Percentiles rank a stretch among this genome's conserved stretches.
Evolutionary conservation across 2,888 invertebrate species (phyloP).

Genomic region (Chirona hameri): DNA sequence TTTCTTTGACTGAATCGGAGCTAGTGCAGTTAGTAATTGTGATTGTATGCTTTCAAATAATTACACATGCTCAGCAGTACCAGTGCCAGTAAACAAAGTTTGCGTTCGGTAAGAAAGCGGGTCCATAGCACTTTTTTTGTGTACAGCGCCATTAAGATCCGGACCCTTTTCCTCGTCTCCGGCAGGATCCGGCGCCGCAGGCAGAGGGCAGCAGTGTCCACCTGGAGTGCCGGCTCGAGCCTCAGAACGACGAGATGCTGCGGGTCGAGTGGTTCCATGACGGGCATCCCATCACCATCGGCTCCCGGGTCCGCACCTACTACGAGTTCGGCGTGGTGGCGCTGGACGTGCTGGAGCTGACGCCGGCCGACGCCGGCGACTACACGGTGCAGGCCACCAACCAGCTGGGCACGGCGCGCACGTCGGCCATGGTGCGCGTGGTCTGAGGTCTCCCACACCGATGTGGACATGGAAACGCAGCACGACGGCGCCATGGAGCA

Average conservation of each 20-base stretch:
- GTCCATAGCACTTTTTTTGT: no score
- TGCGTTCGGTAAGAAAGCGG: no score
- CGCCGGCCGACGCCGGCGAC: slow-evolving; percentile 90
- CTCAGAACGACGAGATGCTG: slow-evolving; percentile 95
- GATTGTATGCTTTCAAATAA: no score
- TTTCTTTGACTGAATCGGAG: no score
- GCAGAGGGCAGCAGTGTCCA: slow-evolving; percentile 87
- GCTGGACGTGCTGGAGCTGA: slow-evolving; percentile 88
- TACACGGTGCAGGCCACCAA: slow-evolving; percentile 93
- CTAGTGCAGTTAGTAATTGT: no score
- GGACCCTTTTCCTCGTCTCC: background rate
- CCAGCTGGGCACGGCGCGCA: slow-evolving; percentile 86
- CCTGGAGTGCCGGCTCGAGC: slow-evolving; percentile 84
- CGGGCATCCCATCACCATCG: slow-evolving; percentile 56
- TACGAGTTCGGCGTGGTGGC: slow-evolving; percentile 98
- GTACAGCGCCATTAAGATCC: no score
- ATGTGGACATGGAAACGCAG: slow-evolving; percentile 79
- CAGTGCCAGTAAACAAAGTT: no score
- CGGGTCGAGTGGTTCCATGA: slow-evolving; percentile 95
- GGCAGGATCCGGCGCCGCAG: slow-evolving; percentile 74
- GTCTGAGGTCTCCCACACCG: slow-evolving; percentile 56
- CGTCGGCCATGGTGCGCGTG: slow-evolving; percentile 79
- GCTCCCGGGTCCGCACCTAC: slow-evolving; percentile 85
- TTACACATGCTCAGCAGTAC: no score
- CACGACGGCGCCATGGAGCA: slow-evolving; percentile 89